Percentiles rank a stretch among this genome's conserved stretches.
Evolutionary conservation across 2,797 vertebrate species (phyloP).

Genomic region (Psittacula echo): DNA sequence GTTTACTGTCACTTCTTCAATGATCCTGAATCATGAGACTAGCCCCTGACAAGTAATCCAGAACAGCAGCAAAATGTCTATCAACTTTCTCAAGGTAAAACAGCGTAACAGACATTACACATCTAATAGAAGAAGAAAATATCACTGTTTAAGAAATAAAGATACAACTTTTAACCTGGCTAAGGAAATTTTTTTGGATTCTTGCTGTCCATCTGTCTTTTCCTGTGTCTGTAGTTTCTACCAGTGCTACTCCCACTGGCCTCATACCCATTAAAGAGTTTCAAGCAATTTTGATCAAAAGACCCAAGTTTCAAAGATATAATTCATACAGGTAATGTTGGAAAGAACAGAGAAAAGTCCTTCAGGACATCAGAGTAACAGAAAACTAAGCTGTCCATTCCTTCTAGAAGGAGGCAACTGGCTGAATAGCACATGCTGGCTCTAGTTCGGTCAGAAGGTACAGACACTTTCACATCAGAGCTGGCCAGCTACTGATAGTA

Average conservation of each 20-base stretch:
- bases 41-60: not conserved
- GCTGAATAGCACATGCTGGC: not conserved
- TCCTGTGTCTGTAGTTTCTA: not conserved
- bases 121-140: not conserved
- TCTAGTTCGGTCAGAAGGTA: not conserved
- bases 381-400: not conserved
- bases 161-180: not conserved
- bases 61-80: not conserved
- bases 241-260: not conserved
- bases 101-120: not conserved
- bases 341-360: not conserved
- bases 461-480: not conserved
- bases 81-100: not conserved
- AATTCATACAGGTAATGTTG: not conserved
- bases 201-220: not conserved
- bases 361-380: not conserved
- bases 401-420: not conserved
- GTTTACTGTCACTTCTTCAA: not conserved
- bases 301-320: not conserved
- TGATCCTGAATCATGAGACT: not conserved
- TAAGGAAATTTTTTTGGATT: not conserved
- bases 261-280: accelerated
- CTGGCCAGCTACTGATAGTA: accelerated
- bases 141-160: not conserved
- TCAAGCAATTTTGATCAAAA: not conserved